These are phyloP conservation scores for Drosophila funebris DNA, from an alignment of 1,140 invertebrate genomes.

Conservation along the genomic window DNA sequence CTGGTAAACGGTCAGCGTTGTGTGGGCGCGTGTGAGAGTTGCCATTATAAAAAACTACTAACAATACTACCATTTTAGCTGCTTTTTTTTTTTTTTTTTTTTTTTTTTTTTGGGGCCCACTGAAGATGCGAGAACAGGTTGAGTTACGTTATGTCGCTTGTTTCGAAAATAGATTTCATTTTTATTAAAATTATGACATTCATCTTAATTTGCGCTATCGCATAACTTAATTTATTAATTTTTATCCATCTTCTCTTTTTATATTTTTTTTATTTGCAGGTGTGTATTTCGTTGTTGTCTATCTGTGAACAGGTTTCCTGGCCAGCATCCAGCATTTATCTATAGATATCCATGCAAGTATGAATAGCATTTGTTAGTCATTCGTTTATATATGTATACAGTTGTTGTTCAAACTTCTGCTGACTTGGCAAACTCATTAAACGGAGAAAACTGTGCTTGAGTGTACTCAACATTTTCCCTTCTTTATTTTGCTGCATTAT, in stretches of 20 bases:
- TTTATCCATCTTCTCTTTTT: conserved; percentile 39
- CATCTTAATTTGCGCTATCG: conserved; percentile 76
- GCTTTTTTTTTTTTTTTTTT: background rate
- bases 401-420: conserved; percentile 34
- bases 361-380: conserved; percentile 15
- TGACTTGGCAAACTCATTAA: conserved; percentile 39
- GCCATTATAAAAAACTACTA: conserved; percentile 28
- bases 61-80: background rate
- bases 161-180: conserved; percentile 73
- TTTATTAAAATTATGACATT: conserved; percentile 82
- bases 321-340: conserved; percentile 1
- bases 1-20: conserved; percentile 29
- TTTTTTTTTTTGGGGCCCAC: background rate
- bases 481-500: background rate
- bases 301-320: conserved; percentile 50
- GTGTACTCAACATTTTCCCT: background rate
- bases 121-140: conserved; percentile 28
- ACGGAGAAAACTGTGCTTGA: conserved; percentile 1
- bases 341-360: conserved; percentile 9
- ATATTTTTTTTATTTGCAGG: conserved; percentile 61
- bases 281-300: conserved; percentile 49
- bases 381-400: background rate
- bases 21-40: conserved; percentile 47
- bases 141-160: background rate
- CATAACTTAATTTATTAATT: conserved; percentile 78